phyloP scores from a whole-genome alignment of 2,797 vertebrate species.

The Brotogeris chrysoptera region DNA sequence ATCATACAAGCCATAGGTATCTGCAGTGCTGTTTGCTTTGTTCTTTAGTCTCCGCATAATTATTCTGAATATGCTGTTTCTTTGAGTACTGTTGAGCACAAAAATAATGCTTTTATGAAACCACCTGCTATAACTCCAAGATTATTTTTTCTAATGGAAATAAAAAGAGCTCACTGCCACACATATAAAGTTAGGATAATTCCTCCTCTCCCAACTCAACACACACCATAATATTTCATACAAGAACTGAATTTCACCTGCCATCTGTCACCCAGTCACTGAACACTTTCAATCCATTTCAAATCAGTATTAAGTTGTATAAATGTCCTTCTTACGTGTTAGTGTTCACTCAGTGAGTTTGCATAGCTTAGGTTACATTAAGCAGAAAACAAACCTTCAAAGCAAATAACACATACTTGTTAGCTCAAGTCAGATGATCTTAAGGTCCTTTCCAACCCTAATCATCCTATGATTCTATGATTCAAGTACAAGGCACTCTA shows the following conservation, averaged over 20 bases:
- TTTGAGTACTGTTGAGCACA: not conserved
- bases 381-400: not conserved
- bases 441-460: not conserved
- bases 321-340: not conserved
- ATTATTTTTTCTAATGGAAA: not conserved
- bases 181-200: not conserved
- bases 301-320: not conserved
- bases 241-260: not conserved
- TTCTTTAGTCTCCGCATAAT: not conserved
- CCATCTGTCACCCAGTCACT: not conserved
- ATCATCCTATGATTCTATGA: not conserved
- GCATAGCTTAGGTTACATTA: not conserved
- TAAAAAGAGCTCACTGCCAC: not conserved
- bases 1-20: not conserved
- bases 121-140: not conserved
- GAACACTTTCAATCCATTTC: not conserved
- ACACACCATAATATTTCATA: not conserved
- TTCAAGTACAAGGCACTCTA: not conserved
- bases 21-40: not conserved
- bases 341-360: not conserved
- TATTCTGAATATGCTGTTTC: not conserved
- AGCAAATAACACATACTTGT: not conserved
- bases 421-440: not conserved
- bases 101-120: not conserved
- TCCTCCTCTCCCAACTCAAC: not conserved